phyloP scores from a whole-genome alignment of 92 coral and sea anemone species.

The Metridium senile region DNA sequence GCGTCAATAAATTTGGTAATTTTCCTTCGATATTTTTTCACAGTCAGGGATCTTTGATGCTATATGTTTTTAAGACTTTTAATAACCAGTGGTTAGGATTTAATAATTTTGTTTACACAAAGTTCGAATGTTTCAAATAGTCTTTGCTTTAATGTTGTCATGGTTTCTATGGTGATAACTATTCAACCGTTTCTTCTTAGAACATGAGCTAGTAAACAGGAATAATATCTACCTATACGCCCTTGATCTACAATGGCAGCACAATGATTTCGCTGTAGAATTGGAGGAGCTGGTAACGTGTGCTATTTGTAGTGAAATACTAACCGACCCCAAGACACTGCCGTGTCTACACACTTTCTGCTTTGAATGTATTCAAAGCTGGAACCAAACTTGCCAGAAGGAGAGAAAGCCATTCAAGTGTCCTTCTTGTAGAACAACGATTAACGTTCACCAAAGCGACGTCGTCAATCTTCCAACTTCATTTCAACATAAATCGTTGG shows the following conservation, averaged over 20 bases:
- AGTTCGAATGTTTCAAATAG: too few species aligned
- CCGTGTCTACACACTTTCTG: conserved; percentile 23
- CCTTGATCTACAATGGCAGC: background rate
- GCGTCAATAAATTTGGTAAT: too few species aligned
- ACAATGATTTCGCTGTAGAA: background rate
- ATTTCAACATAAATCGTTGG: conserved; percentile 2
- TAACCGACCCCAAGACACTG: background rate
- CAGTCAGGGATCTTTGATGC: too few species aligned
- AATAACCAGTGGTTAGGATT: too few species aligned
- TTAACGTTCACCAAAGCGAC: background rate
- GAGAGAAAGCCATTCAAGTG: background rate
- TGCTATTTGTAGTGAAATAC: background rate
- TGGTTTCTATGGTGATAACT: background rate
- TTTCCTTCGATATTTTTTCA: too few species aligned
- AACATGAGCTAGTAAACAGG: background rate
- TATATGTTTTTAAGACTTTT: too few species aligned
- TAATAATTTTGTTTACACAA: too few species aligned
- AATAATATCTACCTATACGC: background rate
- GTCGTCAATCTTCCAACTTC: conserved; percentile 10
- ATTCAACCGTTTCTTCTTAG: background rate
- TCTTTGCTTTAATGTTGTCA: too few species aligned
- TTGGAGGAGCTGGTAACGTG: background rate
- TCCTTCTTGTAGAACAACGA: conserved; percentile 8
- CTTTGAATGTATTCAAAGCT: background rate
- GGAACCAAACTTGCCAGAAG: background rate